Evolutionary conservation across 2,888 invertebrate genomes (phyloP), one percentile per base, ranked within the genome.

Genomic region (Agrilus cyanescens): DNA sequence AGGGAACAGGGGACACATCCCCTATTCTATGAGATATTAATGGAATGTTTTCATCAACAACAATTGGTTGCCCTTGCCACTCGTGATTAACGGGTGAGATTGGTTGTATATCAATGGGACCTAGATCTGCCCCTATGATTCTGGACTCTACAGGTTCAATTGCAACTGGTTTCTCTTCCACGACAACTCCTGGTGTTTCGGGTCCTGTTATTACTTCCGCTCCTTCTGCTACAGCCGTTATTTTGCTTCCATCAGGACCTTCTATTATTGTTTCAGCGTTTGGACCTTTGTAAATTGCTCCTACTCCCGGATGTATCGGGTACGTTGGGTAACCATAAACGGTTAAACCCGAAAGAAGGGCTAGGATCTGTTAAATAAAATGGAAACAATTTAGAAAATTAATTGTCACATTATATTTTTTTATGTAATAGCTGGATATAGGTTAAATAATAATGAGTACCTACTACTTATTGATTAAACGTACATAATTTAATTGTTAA

Each of bases 211-310:
- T 10, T 25, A 25, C 25, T 25, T 25, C 25, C 2, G 25, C 25
- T 25, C 59, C 58, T 40, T 48, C 50, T 25, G 57, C 56, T 47
- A 58, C 58, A 29, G 64, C 52, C 4, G 59, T 62, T 31, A 66
- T 63, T 5, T 58, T 53, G 41, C 63, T 63, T 12, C 65, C 66
- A 51, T 66, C 65, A 6, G 65, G 65, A 14, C 66, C 65, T 53
- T 57, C 55, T 30, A 66, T 62, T 25, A 66, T 61, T 2, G 64
- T 65, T 50, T 61, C 60, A 2, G 58, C 60, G 41, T 62, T 56
- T 3, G 63, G 62, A 5, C 65, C 64, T 52, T 58, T 57, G 43
- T 58, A 62, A 32, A 65, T 60, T 6, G 60, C 60, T 13, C 63
- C 66, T 14, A 64, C 59, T 39, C 61, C 62, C 38, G 58, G 54